Conservation (phyloP, 2,888 invertebrate genomes). For the Odontocolon sp. region DNA sequence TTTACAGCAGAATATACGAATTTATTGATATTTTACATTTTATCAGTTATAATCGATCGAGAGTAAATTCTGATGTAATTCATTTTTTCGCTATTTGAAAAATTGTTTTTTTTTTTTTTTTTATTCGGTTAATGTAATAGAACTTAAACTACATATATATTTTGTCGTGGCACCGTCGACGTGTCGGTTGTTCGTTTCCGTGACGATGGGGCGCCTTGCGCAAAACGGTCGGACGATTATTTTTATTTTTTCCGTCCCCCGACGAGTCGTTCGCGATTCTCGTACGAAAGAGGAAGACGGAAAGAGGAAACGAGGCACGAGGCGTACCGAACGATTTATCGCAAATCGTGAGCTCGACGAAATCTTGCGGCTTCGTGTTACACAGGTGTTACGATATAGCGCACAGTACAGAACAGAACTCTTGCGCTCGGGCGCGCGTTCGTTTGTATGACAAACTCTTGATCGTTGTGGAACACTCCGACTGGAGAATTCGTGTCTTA, state of each 20-base stretch:
- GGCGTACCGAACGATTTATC: slow-evolving; percentile 32
- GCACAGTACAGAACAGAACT: background rate
- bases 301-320: slow-evolving; percentile 15
- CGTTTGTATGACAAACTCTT: too few relatives aligned
- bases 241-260: slow-evolving; percentile 10
- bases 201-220: slow-evolving; percentile 1
- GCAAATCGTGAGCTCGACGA: slow-evolving; percentile 39
- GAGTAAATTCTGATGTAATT: too few relatives aligned
- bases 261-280: background rate
- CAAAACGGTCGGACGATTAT: slow-evolving; percentile 11
- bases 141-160: too few relatives aligned
- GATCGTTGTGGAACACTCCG: background rate
- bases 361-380: slow-evolving; percentile 26
- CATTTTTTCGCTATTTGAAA: too few relatives aligned
- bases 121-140: too few relatives aligned
- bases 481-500: slow-evolving; percentile 31
- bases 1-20: too few relatives aligned
- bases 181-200: background rate
- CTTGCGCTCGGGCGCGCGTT: too few relatives aligned
- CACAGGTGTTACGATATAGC: slow-evolving; percentile 18
- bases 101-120: too few relatives aligned
- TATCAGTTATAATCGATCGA: too few relatives aligned
- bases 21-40: too few relatives aligned
- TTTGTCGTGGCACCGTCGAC: background rate
- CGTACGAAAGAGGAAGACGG: background rate